These are phyloP conservation scores for Brachypteracias leptosomus DNA, from an alignment of 2,113 vertebrate species.

Conservation along the genomic window DNA sequence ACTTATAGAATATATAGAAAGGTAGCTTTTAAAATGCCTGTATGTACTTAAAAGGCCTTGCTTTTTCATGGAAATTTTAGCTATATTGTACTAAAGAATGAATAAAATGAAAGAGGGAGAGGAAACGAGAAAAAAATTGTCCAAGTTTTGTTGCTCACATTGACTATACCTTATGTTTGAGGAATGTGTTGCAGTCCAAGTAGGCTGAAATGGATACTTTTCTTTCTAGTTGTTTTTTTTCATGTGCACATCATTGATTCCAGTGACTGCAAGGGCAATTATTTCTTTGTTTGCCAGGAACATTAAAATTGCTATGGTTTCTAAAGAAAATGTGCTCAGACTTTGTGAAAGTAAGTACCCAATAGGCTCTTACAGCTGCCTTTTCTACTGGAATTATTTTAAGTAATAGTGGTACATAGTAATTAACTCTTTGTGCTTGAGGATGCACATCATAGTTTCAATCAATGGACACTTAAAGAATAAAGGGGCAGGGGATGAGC, in stretches of 20 bases:
- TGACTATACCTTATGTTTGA: background rate
- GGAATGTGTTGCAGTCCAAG: background rate
- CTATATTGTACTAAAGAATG: background rate
- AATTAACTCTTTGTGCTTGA: conserved; percentile 54
- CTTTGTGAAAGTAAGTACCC: background rate
- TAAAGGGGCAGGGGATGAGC: background rate
- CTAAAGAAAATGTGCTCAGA: conserved; percentile 33
- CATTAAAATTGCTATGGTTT: conserved; percentile 42
- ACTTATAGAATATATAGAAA: background rate
- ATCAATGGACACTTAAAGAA: background rate
- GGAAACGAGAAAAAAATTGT: background rate
- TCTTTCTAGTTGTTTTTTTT: background rate
- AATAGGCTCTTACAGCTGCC: background rate
- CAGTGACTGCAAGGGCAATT: conserved; percentile 30
- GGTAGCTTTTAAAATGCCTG: background rate
- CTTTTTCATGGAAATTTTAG: background rate
- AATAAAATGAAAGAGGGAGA: background rate
- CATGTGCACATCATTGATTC: background rate
- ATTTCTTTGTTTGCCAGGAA: conserved; percentile 55
- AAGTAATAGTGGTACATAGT: background rate
- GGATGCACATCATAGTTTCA: background rate
- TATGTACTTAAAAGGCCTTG: background rate
- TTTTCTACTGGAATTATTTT: conserved; percentile 32
- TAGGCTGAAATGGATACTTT: background rate
- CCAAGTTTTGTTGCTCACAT: background rate